Base-by-base conservation (phyloP, 2,888 invertebrate genomes). In the Microdon myrmicae region DNA sequence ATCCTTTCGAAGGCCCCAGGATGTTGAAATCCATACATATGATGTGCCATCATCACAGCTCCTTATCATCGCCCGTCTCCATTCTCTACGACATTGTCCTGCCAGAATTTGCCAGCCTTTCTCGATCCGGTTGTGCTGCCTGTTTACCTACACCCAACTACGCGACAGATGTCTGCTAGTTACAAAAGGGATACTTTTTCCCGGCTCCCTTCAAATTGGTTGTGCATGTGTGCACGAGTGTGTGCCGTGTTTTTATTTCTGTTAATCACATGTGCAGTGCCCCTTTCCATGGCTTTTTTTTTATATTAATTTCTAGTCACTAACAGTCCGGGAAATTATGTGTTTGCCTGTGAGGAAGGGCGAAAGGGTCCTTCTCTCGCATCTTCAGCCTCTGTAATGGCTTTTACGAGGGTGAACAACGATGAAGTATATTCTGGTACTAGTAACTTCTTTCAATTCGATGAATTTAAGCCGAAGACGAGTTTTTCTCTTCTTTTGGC, bases 11-110 rank as follows among this genome's bases (percentile, higher is more conserved):
- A 47, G n/a, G 34, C 26, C 45, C 31, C 55, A 22, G 47, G 39
- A 47, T 55, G 41, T 55, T 55, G 55, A 55, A 47, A 55, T 55
- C 47, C 39, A 55, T 55, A 47, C 55, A 28, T 55, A 47, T 34
- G 55, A 55, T 34, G 47, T 45, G 39, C 34, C 34, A 55, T 47
- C 47, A 55, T 47, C 55, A 31, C 41, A 28, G 23, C 26, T 38
- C 14, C 47, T 55, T 47, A 55, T 55, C 47, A 29, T 47, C 29
- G 37, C 47, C 54, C 28, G 38, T 45, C 23, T 37, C 19, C 22
- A 20, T 12, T 12, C 20, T 6, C 25, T 32, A n/a, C n/a, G n/a
- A n/a, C n/a, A n/a, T n/a, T n/a, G 10, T 23, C 8, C 17, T 9
- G 25, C 20, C 25, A 13, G 25, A 25, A 12, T 31, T 14, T 51